Conservation (phyloP, 2,888 invertebrate species). For the Synanthedon formicaeformis region DNA sequence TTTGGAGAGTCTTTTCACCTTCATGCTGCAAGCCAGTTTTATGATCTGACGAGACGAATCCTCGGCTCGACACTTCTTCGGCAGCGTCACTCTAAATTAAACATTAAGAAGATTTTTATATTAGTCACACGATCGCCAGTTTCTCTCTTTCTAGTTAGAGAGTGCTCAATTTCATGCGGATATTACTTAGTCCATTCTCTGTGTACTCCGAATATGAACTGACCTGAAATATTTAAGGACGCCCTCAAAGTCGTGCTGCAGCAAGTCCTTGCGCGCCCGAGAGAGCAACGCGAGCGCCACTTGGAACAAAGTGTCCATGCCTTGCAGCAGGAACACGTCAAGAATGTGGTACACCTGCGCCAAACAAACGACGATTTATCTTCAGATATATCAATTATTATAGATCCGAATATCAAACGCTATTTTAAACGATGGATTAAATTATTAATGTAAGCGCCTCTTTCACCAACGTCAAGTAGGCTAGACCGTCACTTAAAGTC, state of each 20-base stretch:
- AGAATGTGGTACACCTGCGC: conserved; percentile 91
- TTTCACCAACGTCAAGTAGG: too few relatives aligned
- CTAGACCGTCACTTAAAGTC: too few relatives aligned
- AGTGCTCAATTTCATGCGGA: too few relatives aligned
- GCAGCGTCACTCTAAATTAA: conserved; percentile 80
- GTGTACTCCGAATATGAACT: background rate
- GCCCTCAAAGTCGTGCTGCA: conserved; percentile 96
- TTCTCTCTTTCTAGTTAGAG: too few relatives aligned
- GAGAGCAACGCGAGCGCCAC: conserved; percentile 93
- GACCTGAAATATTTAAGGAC: conserved; percentile 95
- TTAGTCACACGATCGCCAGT: too few relatives aligned
- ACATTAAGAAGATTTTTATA: too few relatives aligned
- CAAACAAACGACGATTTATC: background rate
- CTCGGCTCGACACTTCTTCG: conserved; percentile 95
- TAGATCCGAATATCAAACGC: too few relatives aligned
- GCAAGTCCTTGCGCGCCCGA: conserved; percentile 90
- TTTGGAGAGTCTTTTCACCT: conserved; percentile 93
- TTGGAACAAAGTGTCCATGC: conserved; percentile 95
- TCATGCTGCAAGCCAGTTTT: conserved; percentile 89
- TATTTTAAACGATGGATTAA: background rate
- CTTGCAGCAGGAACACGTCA: conserved; percentile 95
- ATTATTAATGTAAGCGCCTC: background rate
- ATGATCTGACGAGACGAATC: conserved; percentile 90
- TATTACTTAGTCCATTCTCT: too few relatives aligned
- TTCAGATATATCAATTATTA: background rate